Percentiles rank a stretch among this genome's conserved stretches.
Conservation (phyloP, 2,888 invertebrate genomes). For the Ennomos erosarius region DNA sequence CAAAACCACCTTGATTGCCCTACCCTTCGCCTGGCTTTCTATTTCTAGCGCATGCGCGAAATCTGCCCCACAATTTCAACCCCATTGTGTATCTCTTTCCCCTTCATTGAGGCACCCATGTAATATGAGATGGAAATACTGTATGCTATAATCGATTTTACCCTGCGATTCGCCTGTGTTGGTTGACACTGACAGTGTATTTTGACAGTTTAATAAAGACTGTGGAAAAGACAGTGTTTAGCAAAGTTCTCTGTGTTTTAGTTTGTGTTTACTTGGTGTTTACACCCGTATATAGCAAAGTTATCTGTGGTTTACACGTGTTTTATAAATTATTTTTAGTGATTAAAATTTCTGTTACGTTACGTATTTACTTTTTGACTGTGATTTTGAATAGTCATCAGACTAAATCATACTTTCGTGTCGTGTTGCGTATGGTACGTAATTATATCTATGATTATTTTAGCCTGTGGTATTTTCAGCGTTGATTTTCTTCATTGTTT, state of each 20-base stretch:
- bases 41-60: constrained; percentile 14
- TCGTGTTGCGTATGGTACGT: too few relatives aligned
- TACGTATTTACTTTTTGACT: too few relatives aligned
- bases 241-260: too few relatives aligned
- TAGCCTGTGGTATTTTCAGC: too few relatives aligned
- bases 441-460: too few relatives aligned
- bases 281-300: too few relatives aligned
- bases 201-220: constrained; percentile 11
- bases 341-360: background rate
- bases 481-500: too few relatives aligned
- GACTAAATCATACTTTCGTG: too few relatives aligned
- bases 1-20: too few relatives aligned
- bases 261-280: background rate
- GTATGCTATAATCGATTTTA: constrained; percentile 20
- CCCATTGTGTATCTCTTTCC: constrained; percentile 8
- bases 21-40: too few relatives aligned
- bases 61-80: constrained; percentile 3
- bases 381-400: too few relatives aligned
- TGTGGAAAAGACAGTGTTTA: constrained; percentile 11
- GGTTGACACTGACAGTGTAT: background rate
- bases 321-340: constrained; percentile 3
- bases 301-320: background rate
- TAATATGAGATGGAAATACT: constrained; percentile 9
- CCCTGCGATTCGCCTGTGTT: background rate
- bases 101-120: constrained; percentile 1